A percentile compares a stretch with the other conserved stretches of the same genome.
These are phyloP conservation scores for Conus ventricosus DNA, from an alignment of 1,140 invertebrate species.

Conservation along the genomic window DNA sequence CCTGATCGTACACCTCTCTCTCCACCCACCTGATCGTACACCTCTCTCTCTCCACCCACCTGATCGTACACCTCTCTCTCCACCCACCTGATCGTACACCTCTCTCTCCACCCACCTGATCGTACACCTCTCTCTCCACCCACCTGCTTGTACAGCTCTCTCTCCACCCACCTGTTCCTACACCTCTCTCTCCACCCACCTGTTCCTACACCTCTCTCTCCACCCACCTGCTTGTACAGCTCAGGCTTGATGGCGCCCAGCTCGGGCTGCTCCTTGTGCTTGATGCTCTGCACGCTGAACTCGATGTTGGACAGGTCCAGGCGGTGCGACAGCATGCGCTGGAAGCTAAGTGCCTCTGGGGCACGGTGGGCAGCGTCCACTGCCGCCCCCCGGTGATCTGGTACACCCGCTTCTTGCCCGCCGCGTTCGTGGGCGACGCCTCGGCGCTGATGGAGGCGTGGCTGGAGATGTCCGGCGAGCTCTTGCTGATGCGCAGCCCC, in stretches of 20 bases:
- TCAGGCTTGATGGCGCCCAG: constrained; percentile 80
- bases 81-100: too few relatives aligned
- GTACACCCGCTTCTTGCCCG: constrained; percentile 54
- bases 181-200: too few relatives aligned
- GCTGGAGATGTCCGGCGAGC: constrained; percentile 42
- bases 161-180: too few relatives aligned
- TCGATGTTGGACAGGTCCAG: constrained; percentile 84
- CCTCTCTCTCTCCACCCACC: too few relatives aligned
- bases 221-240: constrained; percentile 80
- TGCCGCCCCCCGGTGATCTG: constrained; percentile 79
- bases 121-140: too few relatives aligned
- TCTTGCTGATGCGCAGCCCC: constrained; percentile 43
- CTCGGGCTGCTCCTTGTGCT: constrained; percentile 68
- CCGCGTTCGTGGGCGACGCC: constrained; percentile 50
- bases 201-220: too few relatives aligned
- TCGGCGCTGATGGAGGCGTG: constrained; percentile 31
- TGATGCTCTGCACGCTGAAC: constrained; percentile 80
- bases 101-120: too few relatives aligned
- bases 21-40: too few relatives aligned
- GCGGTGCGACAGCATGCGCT: constrained; percentile 85
- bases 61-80: too few relatives aligned
- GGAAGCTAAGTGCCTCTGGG: constrained; percentile 86
- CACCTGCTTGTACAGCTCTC: too few relatives aligned
- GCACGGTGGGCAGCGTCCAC: constrained; percentile 87
- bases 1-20: too few relatives aligned